phyloP scores from a whole-genome alignment of 2,888 invertebrate genomes.

The Hybos culiciformis region DNA sequence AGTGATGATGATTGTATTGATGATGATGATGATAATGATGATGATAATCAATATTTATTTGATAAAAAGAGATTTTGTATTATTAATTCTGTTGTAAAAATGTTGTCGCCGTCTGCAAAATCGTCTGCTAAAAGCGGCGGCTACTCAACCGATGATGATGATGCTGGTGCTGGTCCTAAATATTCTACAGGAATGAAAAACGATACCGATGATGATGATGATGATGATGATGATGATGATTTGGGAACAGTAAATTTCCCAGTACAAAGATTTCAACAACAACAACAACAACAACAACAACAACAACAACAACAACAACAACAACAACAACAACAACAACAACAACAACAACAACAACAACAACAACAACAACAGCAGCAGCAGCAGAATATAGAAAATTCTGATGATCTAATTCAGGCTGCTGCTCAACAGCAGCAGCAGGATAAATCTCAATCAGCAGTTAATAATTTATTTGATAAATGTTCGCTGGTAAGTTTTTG shows the following conservation, averaged over 20 bases:
- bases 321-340: neutral
- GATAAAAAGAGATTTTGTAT: too few species aligned
- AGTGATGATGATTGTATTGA: too few species aligned
- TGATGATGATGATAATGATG: too few species aligned
- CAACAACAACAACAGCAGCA: too few species aligned
- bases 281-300: neutral
- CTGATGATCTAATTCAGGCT: too few species aligned
- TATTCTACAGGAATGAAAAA: too few species aligned
- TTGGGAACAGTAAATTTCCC: neutral
- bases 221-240: neutral
- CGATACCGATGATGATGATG: neutral
- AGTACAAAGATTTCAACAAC: neutral
- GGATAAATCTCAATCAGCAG: slow-evolving; percentile 12
- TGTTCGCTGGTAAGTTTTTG: slow-evolving; percentile 14
- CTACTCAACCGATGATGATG: too few species aligned
- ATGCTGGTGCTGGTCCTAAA: too few species aligned
- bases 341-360: neutral
- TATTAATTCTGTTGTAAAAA: too few species aligned
- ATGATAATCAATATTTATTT: too few species aligned
- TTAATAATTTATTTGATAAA: slow-evolving; percentile 15
- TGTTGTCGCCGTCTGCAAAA: neutral
- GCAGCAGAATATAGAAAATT: too few species aligned
- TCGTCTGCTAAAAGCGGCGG: too few species aligned
- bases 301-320: neutral
- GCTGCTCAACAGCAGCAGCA: neutral